These are phyloP conservation scores for Nanger granti DNA, from an alignment of 2,113 vertebrate genomes.

Conservation along the genomic window DNA sequence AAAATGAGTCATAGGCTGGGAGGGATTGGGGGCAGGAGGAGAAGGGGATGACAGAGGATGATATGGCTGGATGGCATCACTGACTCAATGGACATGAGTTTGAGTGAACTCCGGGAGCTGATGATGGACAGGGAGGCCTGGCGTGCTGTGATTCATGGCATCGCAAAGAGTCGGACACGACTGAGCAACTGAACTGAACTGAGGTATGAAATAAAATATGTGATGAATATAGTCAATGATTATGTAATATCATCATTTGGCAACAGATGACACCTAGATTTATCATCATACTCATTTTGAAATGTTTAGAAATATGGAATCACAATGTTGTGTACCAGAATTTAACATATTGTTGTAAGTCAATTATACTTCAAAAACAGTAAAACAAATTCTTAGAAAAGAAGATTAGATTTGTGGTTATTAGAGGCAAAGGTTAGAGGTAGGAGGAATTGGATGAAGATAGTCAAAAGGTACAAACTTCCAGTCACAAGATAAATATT, in stretches of 20 bases:
- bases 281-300: neutral
- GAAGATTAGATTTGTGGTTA: neutral
- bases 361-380: neutral
- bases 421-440: neutral
- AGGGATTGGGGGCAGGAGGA: no score
- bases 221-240: neutral
- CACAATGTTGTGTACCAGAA: neutral
- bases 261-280: neutral
- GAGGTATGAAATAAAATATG: neutral
- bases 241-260: neutral
- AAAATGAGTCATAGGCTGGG: neutral
- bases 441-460: neutral
- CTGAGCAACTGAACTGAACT: no score
- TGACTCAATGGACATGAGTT: no score
- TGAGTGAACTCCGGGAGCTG: no score
- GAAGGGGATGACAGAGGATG: no score
- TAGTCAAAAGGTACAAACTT: neutral
- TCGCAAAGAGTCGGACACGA: rapidly evolving
- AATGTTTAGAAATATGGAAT: neutral
- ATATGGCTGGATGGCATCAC: no score
- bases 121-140: no score
- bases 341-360: neutral
- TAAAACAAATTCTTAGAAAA: neutral
- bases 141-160: rapidly evolving
- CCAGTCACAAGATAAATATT: neutral